phyloP scores from a whole-genome alignment of 1,140 invertebrate genomes.

The Muscidifurax raptorellus region DNA sequence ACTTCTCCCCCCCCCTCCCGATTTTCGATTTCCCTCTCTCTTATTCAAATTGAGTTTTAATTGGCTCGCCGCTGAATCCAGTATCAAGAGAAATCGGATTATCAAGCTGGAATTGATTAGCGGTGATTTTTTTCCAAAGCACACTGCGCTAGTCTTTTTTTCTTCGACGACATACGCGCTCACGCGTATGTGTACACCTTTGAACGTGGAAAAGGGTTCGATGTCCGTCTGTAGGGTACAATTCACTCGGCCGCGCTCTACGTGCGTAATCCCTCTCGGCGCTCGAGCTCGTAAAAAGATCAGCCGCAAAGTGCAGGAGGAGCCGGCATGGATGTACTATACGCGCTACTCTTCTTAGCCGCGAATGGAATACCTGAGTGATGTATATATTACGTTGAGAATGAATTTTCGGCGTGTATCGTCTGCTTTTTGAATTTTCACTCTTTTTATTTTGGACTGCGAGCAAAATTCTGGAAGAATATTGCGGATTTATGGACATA shows the following conservation, averaged over 20 bases:
- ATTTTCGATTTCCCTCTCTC: constrained; percentile 7
- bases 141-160: no score
- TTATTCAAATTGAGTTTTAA: constrained; percentile 23
- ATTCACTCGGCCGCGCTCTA: background rate
- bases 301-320: background rate
- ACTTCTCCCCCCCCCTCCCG: no score
- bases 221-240: background rate
- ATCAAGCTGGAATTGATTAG: no score
- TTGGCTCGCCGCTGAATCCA: constrained; percentile 4
- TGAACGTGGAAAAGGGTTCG: background rate
- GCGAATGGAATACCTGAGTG: background rate
- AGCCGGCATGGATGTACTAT: background rate
- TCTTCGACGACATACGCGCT: no score
- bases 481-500: no score
- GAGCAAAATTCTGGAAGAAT: no score
- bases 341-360: background rate
- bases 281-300: background rate
- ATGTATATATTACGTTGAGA: background rate
- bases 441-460: no score
- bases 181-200: background rate
- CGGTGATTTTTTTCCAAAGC: no score
- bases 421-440: background rate
- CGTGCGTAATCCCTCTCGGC: background rate
- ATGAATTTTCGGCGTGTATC: background rate
- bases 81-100: no score